A percentile compares a stretch with the other conserved stretches of the same genome.
Evolutionary conservation across 2,888 invertebrate genomes (phyloP).

Genomic region (Machimus atricapillus): DNA sequence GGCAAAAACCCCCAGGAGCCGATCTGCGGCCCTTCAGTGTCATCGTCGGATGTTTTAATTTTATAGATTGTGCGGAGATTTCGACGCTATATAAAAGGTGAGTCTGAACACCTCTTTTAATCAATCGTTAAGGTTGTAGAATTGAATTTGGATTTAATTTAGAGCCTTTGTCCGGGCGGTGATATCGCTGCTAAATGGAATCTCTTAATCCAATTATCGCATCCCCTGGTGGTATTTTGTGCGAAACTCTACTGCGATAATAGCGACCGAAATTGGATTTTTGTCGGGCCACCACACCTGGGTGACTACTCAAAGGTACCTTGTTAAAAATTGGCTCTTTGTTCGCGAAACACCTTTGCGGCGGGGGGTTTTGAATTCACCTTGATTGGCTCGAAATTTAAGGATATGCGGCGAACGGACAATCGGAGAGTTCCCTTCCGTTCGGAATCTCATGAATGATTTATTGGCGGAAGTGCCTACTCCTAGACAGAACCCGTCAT

Average conservation of each 20-base stretch:
- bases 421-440: neutral
- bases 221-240: neutral
- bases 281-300: conserved; percentile 7
- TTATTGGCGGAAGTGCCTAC: neutral
- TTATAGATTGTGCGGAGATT: neutral
- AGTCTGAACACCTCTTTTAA: conserved; percentile 3
- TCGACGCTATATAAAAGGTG: neutral
- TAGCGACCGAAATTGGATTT: conserved; percentile 24
- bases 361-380: neutral
- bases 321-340: conserved; percentile 24
- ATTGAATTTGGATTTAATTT: conserved; percentile 30
- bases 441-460: neutral
- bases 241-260: conserved; percentile 3
- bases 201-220: conserved; percentile 31
- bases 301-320: conserved; percentile 7
- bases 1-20: neutral
- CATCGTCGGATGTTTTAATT: neutral
- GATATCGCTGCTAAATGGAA: conserved; percentile 24
- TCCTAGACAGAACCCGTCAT: neutral
- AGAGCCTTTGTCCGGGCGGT: neutral
- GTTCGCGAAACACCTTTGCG: neutral
- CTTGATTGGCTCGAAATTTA: neutral
- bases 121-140: conserved; percentile 21
- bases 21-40: neutral
- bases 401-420: neutral